Evolutionary conservation across 1,140 invertebrate species (phyloP), one percentile per base, ranked within the genome.

Genomic region (Potamilus streckersoni): DNA sequence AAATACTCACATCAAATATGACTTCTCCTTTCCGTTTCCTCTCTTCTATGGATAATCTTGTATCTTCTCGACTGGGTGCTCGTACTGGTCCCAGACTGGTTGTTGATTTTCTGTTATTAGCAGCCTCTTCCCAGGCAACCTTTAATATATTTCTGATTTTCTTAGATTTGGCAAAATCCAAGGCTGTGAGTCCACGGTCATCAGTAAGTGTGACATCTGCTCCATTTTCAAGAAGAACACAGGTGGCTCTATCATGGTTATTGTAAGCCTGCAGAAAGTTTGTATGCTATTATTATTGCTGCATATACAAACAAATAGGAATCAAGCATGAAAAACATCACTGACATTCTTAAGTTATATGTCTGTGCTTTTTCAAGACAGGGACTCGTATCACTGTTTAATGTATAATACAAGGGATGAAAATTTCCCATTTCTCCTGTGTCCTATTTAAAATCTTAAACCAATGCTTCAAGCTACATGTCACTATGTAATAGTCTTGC

Each of bases 91-190:
- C 83, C 60, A 87, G 79, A 60, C 74, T 80, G n/a, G 79, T 69
- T 16, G 75, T 20, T 15, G 78, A 65, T 60, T 79, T 83, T 11
- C 75, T 77, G 27, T 82, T 80, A 49, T 49, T 49, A 23, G 79
- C 82, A 15, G 81, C 82, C 60, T 86, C 84, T 15, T 80, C 65
- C 88, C 87, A 89, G 6, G 88, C 88, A 61, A 87, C 83, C 59
- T 83, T 83, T 17, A 89, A 74, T n/a, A 78, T 84, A 14, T 80
- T 79, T 70, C 85, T 87, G 81, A 89, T 83, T 70, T 84, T 87
- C 59, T 83, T 83, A 11, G 82, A 84, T 66, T 85, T 86, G 59
- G 87, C 88, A 19, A 89, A 80, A 71, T 89, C 88, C n/a, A 88
- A 63, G 17, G 87, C 74, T 56, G 86, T 88, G 17, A 86, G 74